Conservation (phyloP, 2,888 invertebrate genomes). For the Sinohyriopsis cumingii region DNA sequence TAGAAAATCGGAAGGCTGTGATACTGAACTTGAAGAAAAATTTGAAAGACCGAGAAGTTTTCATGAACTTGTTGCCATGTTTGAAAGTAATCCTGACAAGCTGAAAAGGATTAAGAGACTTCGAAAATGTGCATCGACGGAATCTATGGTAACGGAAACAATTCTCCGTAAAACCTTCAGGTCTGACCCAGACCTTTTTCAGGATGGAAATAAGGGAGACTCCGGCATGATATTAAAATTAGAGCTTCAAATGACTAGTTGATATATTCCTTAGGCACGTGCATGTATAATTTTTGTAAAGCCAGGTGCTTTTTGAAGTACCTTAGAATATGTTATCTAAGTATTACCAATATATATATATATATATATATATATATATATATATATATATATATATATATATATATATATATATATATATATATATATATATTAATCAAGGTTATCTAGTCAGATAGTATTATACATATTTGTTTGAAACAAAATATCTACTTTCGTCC, state of each 20-base stretch:
- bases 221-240: not conserved
- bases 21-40: conserved; percentile 23
- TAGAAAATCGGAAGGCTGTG: conserved; percentile 1
- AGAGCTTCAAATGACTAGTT: not conserved
- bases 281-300: no score
- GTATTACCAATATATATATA: no score
- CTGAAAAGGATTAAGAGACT: conserved; percentile 38
- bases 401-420: no score
- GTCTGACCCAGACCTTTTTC: conserved; percentile 38
- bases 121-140: conserved; percentile 58
- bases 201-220: not conserved
- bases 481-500: no score
- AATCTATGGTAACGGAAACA: conserved; percentile 45
- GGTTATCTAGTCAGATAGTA: no score
- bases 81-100: conserved; percentile 47
- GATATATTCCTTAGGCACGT: not conserved
- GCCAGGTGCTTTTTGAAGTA: no score
- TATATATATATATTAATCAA: no score
- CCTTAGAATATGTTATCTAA: no score
- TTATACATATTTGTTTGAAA: no score
- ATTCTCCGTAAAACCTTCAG: conserved; percentile 47
- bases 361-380: no score
- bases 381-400: no score
- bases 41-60: conserved; percentile 59
- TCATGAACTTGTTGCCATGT: conserved; percentile 60